phyloP scores from a whole-genome alignment of 2,113 vertebrate genomes.

The Microcebus griseorufus region DNA sequence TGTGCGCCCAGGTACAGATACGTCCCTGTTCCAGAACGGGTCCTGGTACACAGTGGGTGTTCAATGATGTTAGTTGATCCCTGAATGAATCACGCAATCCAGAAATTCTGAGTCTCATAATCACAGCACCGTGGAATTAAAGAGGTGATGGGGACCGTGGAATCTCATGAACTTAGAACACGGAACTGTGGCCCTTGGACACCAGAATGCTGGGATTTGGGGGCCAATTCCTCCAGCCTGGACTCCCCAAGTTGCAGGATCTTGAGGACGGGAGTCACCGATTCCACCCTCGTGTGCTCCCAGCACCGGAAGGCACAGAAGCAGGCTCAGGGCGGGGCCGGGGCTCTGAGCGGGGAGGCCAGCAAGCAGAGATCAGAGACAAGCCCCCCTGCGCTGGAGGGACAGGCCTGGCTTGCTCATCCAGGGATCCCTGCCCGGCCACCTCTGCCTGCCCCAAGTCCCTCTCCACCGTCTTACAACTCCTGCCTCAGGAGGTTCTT shows the following conservation, averaged over 20 bases:
- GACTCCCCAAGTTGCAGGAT: background rate
- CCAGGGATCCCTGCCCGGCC: background rate
- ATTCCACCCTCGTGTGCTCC: background rate
- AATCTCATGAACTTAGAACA: background rate
- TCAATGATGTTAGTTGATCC: background rate
- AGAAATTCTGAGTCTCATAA: background rate
- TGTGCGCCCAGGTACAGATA: background rate
- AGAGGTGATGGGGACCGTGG: background rate
- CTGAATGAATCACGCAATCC: background rate
- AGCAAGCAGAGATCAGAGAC: background rate
- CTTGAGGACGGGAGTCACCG: background rate
- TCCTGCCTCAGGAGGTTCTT: background rate
- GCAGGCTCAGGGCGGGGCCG: background rate
- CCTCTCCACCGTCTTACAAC: background rate
- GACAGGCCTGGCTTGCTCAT: too few species aligned
- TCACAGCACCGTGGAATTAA: background rate
- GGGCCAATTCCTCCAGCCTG: background rate
- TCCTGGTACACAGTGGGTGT: background rate
- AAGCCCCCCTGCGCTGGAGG: accelerated
- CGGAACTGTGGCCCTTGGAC: background rate
- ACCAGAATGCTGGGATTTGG: too few species aligned
- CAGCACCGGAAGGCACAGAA: background rate
- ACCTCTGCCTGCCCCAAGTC: too few species aligned
- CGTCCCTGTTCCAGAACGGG: background rate
- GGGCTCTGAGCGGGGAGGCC: background rate